Conservation (phyloP, 2,113 vertebrate genomes). For the Sakesphorus luctuosus region DNA sequence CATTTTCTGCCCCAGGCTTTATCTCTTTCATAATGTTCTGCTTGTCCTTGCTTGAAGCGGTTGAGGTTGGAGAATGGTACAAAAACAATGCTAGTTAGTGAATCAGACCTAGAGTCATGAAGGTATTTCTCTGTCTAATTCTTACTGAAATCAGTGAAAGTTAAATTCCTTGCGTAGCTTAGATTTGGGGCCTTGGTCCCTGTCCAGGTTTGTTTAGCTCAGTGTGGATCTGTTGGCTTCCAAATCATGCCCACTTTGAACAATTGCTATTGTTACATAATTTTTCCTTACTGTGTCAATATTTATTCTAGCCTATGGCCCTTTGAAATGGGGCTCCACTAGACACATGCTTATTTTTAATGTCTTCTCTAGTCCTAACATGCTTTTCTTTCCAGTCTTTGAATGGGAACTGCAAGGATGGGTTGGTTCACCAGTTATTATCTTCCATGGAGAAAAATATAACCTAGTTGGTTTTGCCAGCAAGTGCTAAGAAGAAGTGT, state of each 20-base stretch:
- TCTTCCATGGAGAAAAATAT: neutral
- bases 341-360: neutral
- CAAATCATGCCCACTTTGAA: neutral
- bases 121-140: neutral
- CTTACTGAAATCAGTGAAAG: neutral
- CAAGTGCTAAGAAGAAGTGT: neutral
- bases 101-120: neutral
- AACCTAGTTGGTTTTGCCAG: neutral
- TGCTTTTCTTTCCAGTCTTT: constrained; percentile 10
- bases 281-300: constrained; percentile 47
- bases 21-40: neutral
- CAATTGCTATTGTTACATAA: constrained; percentile 39
- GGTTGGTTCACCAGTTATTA: neutral
- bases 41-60: neutral
- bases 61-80: neutral
- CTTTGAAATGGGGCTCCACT: neutral
- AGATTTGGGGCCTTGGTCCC: neutral
- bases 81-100: neutral
- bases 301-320: constrained; percentile 17
- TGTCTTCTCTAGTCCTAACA: neutral
- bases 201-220: neutral
- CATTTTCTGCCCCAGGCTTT: neutral
- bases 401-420: neutral
- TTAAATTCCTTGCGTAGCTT: neutral
- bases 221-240: neutral